These are phyloP conservation scores for Myripristis jacobus DNA, from an alignment of 2,797 vertebrate genomes.

Conservation along the genomic window DNA sequence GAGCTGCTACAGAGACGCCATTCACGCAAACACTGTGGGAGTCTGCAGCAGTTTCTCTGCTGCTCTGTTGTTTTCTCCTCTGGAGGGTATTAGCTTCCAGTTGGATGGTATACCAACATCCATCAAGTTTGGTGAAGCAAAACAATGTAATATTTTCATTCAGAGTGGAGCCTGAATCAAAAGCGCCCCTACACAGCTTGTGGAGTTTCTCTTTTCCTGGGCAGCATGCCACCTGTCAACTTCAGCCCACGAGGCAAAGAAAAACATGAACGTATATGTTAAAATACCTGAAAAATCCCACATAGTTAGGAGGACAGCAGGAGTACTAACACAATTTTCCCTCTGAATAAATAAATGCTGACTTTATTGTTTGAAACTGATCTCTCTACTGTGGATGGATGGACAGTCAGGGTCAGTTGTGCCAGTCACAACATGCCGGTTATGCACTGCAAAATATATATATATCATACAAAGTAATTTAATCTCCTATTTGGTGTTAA, in stretches of 20 bases:
- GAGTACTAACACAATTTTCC: too few relatives aligned
- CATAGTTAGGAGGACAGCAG: too few relatives aligned
- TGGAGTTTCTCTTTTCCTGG: not conserved
- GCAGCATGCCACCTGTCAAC: not conserved
- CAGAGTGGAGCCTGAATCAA: not conserved
- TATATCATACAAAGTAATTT: not conserved
- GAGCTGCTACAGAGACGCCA: not conserved
- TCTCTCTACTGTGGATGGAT: not conserved
- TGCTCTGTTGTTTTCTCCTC: not conserved
- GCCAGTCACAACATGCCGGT: not conserved
- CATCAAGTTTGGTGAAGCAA: not conserved
- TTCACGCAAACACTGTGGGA: constrained; percentile 6
- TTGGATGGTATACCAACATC: not conserved
- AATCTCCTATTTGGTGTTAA: not conserved
- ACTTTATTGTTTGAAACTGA: too few relatives aligned
- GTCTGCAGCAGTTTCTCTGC: constrained; percentile 1
- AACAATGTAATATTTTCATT: not conserved
- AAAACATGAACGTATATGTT: not conserved
- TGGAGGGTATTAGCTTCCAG: not conserved
- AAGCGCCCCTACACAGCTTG: not conserved
- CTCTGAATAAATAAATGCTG: too few relatives aligned
- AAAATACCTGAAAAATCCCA: too few relatives aligned
- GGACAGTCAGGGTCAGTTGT: not conserved
- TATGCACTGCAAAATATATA: too few relatives aligned
- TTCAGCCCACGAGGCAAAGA: not conserved